Conservation (phyloP, 2,113 vertebrate species). For the Neodontobutis hainanensis region DNA sequence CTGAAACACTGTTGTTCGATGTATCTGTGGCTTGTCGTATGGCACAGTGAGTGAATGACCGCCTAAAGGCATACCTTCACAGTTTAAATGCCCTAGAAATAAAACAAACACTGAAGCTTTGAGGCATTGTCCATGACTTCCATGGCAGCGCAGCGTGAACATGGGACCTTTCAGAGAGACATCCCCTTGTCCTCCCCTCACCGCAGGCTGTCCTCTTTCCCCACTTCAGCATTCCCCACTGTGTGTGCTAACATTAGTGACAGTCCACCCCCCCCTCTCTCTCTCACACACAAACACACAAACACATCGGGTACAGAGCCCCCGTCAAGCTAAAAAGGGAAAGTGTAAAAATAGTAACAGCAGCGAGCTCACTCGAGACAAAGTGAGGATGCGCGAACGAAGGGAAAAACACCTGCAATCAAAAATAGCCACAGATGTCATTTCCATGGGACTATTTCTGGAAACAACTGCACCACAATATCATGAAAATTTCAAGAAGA, state of each 20-base stretch:
- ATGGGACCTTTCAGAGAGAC: constrained; percentile 41
- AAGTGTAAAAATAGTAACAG: constrained; percentile 77
- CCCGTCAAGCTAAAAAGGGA: constrained; percentile 66
- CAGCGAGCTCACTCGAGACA: constrained; percentile 63
- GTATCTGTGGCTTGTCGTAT: no score
- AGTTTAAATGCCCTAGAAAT: constrained; percentile 21
- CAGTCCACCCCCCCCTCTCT: constrained; percentile 23
- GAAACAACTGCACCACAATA: constrained; percentile 51
- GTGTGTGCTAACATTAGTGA: constrained; percentile 37
- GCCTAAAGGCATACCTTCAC: constrained; percentile 1
- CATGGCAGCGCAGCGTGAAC: constrained; percentile 5
- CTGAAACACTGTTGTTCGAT: no score
- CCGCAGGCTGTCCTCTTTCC: constrained; percentile 53
- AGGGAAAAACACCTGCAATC: constrained; percentile 74
- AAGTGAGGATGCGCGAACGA: constrained; percentile 43
- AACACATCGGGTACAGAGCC: neutral
- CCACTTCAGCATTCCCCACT: constrained; percentile 40
- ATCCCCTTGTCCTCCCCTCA: constrained; percentile 30
- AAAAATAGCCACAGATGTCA: constrained; percentile 71
- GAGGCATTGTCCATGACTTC: constrained; percentile 20
- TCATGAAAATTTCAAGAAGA: constrained; percentile 50
- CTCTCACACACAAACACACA: constrained; percentile 37
- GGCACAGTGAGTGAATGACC: neutral
- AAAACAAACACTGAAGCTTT: constrained; percentile 5
- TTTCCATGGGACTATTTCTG: constrained; percentile 73